Base-by-base conservation (phyloP, 2,888 invertebrate species). In the Cheilosia pagana region DNA sequence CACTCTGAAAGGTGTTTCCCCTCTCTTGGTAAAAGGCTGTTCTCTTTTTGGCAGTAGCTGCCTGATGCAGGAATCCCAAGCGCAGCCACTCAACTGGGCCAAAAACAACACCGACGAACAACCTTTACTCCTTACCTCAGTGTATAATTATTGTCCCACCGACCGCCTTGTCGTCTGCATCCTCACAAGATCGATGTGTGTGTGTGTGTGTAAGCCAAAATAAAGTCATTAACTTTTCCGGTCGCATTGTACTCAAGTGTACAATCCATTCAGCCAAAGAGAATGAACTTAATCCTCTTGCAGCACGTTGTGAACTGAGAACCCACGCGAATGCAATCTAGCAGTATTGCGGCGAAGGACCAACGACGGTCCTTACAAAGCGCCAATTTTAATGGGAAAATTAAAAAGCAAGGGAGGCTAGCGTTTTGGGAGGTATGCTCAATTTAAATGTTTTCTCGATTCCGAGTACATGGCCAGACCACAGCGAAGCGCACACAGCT, bases 191-290 rank as follows among this genome's bases (percentile, higher is more conserved):
- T 16, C 57, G 14, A 16, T 63, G 63, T 72, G 75, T 68, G 52
- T 23, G 63, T 63, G 63, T 72, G 75, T 68, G 52, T 23, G 63
- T 67, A 52, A 57, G 81, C 71, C 85, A 75, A 85, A 81, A 85
- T 85, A 76, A 85, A 85, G 81, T 81, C 81, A 85, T 85, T 85
- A 85, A 85, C 81, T 85, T 81, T 55, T 67, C 85, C 55, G 67
- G 65, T 76, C 62, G 65, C 79, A 75, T 81, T 76, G 81, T 76
- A 55, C 81, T 81, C 85, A 60, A 76, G 81, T 85, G 81, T 71
- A 62, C 71, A 81, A 74, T 81, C 79, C 71, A 76, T 85, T 81
- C 71, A 76, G 81, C 67, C 81, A 76, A 76, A 85, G 81, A 81
- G 76, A 85, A 85, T 81, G 71, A 76, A 85, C 75, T 81, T 85